Conservation (phyloP, 2,113 vertebrate genomes). For the Fregata magnificens region DNA sequence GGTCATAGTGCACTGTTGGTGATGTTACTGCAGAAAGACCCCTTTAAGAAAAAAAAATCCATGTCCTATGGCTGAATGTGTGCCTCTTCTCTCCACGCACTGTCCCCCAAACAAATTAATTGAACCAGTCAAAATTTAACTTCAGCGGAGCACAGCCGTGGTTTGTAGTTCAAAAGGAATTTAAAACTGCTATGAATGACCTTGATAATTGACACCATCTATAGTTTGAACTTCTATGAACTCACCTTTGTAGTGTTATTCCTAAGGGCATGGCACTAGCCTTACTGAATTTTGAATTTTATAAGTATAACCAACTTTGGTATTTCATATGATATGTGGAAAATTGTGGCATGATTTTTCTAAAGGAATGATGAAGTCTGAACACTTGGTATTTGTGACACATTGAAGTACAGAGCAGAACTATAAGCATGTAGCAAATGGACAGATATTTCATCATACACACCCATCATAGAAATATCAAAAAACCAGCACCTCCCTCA, state of each 20-base stretch:
- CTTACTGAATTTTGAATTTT: neutral
- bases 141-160: neutral
- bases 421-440: neutral
- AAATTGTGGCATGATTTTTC: neutral
- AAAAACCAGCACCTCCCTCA: neutral
- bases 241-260: neutral
- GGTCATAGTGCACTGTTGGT: neutral
- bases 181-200: neutral
- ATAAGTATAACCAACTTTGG: neutral
- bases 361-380: neutral
- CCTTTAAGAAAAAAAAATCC: neutral
- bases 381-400: neutral
- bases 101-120: neutral
- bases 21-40: neutral
- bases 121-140: neutral
- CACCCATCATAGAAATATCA: accelerated
- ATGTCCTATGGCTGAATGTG: accelerated
- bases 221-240: neutral
- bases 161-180: neutral
- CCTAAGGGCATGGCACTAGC: neutral
- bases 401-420: neutral
- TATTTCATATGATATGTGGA: neutral
- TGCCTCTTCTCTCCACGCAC: accelerated
- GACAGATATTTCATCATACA: neutral
- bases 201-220: neutral